Evolutionary conservation across 2,113 vertebrate genomes (phyloP).

Genomic region (Apeltes quadracus): DNA sequence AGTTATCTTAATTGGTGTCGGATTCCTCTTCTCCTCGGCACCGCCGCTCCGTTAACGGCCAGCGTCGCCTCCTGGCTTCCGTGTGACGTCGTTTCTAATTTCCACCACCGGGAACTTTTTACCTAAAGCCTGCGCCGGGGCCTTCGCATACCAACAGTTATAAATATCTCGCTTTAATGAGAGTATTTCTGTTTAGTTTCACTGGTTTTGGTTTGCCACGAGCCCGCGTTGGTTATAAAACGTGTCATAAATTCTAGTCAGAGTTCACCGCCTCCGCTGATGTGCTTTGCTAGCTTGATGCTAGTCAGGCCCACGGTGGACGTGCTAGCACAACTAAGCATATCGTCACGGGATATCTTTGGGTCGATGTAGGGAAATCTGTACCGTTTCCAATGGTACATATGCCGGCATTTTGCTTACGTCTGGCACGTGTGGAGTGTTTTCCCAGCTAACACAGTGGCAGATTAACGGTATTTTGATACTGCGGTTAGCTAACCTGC

Average conservation of each 20-base stretch:
- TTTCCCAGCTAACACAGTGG: neutral
- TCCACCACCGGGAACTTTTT: conserved; percentile 66
- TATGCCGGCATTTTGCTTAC: accelerated
- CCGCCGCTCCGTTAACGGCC: conserved; percentile 47
- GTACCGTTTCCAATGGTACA: neutral
- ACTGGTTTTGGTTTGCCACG: neutral
- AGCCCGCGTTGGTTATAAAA: conserved; percentile 48
- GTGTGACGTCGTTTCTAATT: conserved; percentile 88
- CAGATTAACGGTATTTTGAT: conserved; percentile 37
- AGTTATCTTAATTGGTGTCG: conserved; percentile 51
- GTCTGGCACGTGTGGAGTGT: accelerated
- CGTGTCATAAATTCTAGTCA: conserved; percentile 39
- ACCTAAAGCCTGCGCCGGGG: conserved; percentile 31
- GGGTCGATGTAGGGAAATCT: conserved; percentile 5
- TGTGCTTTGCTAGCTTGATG: conserved; percentile 36
- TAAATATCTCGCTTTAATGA: neutral
- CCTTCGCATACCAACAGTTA: neutral
- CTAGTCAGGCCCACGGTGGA: conserved; percentile 52
- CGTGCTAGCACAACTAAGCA: conserved; percentile 50
- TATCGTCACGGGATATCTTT: conserved; percentile 12
- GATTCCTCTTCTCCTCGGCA: conserved; percentile 42
- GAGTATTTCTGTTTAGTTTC: neutral
- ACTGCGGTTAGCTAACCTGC: conserved; percentile 48
- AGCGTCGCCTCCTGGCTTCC: conserved; percentile 58
- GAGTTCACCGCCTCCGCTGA: conserved; percentile 49